Conservation (phyloP, 1,140 invertebrate genomes). For the Sycobia sp. region DNA sequence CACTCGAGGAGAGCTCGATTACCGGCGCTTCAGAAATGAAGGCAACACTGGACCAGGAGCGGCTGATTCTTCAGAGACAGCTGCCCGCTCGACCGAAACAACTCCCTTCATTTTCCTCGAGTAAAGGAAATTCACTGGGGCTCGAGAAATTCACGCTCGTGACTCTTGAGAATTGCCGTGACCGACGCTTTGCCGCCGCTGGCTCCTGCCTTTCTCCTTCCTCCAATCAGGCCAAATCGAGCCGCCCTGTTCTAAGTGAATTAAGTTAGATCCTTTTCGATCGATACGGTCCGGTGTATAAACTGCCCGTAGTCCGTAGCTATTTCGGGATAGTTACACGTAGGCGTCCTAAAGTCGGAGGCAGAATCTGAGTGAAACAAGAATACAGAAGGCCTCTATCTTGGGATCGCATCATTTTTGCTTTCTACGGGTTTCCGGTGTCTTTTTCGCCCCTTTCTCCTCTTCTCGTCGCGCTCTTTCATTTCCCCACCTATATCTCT, state of each 20-base stretch:
- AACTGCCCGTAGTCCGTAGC: not conserved
- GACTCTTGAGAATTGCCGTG: too few species aligned
- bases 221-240: not conserved
- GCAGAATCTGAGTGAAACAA: not conserved
- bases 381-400: not conserved
- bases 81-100: too few species aligned
- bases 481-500: not conserved
- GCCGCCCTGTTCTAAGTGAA: not conserved
- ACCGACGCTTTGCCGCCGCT: too few species aligned
- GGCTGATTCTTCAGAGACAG: too few species aligned
- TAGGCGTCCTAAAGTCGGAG: not conserved
- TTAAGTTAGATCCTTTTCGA: constrained; percentile 5
- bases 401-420: not conserved
- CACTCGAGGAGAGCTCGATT: constrained; percentile 2
- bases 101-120: too few species aligned
- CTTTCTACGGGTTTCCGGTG: constrained; percentile 2
- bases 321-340: too few species aligned
- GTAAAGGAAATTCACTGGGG: too few species aligned
- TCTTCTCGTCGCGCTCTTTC: not conserved
- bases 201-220: too few species aligned
- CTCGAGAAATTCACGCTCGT: too few species aligned
- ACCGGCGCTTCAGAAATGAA: not conserved
- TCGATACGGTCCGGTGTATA: not conserved
- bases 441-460: not conserved
- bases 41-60: too few species aligned